These are phyloP conservation scores for Oreocharis arfaki DNA, from an alignment of 2,113 vertebrate species.

Conservation along the genomic window DNA sequence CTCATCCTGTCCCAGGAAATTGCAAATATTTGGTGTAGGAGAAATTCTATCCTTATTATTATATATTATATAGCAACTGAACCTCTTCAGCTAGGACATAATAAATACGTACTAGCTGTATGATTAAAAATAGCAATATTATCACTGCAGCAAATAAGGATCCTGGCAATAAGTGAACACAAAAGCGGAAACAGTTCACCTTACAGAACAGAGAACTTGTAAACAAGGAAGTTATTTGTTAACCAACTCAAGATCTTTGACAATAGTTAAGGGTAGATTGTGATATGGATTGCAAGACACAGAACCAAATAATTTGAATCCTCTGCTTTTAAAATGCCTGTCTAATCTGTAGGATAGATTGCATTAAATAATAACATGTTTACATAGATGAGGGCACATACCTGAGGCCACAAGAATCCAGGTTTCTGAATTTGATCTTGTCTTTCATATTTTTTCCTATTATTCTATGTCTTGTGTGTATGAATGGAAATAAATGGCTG, in stretches of 20 bases:
- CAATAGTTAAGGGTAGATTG: neutral
- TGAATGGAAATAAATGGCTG: neutral
- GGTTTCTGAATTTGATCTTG: neutral
- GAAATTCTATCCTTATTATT: neutral
- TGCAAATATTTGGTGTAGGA: neutral
- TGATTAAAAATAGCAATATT: neutral
- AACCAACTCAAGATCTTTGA: neutral
- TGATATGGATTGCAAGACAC: neutral
- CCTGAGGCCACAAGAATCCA: neutral
- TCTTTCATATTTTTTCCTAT: neutral
- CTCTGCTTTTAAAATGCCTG: neutral
- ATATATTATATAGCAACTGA: neutral
- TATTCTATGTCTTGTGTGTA: neutral
- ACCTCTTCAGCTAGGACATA: neutral
- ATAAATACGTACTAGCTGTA: neutral
- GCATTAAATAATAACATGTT: neutral
- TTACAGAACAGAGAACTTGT: neutral
- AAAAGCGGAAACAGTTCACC: neutral
- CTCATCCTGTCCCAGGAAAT: neutral
- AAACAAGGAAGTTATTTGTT: neutral
- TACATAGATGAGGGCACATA: neutral
- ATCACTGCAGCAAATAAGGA: neutral
- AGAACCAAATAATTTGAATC: neutral
- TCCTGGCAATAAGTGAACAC: neutral
- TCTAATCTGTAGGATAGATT: neutral